These are phyloP conservation scores for Agrypnus murinus DNA, from an alignment of 2,888 invertebrate species.

Conservation along the genomic window DNA sequence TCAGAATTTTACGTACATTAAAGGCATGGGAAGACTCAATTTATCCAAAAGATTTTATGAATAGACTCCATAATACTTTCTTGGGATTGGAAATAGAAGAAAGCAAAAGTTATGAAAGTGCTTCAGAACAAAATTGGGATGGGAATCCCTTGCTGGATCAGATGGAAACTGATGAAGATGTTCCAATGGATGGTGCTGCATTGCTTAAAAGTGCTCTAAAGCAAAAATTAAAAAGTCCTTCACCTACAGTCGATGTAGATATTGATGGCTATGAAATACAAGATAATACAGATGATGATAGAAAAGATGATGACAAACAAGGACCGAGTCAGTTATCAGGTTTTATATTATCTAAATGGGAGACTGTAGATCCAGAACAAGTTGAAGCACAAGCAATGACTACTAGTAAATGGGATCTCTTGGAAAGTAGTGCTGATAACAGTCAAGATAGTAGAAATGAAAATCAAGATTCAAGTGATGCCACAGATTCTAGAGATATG, in stretches of 20 bases:
- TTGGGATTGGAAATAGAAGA: conserved; percentile 79
- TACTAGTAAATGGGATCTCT: conserved; percentile 90
- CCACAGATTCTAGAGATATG: conserved; percentile 68
- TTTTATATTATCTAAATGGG: conserved; percentile 97
- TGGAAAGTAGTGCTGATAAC: conserved; percentile 74
- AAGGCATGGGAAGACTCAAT: conserved; percentile 99
- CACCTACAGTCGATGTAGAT: conserved; percentile 72
- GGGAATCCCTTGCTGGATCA: conserved; percentile 77
- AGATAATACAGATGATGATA: conserved; percentile 45
- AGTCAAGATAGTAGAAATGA: conserved; percentile 69
- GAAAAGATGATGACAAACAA: conserved; percentile 63
- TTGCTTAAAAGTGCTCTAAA: conserved; percentile 82
- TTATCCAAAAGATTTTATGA: conserved; percentile 94
- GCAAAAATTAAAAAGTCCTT: conserved; percentile 67
- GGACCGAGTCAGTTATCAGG: conserved; percentile 74
- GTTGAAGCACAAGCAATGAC: conserved; percentile 88
- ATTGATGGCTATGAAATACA: conserved; percentile 75
- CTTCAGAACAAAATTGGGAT: conserved; percentile 78
- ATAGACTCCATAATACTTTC: conserved; percentile 91
- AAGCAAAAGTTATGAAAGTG: conserved; percentile 67
- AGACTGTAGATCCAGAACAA: conserved; percentile 93
- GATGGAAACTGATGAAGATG: conserved; percentile 75
- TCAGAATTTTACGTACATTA: conserved; percentile 90
- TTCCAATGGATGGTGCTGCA: conserved; percentile 87
- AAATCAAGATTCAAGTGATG: conserved; percentile 66